Evolutionary conservation across 2,888 invertebrate species (phyloP), one percentile per base, ranked within the genome.

Genomic region (Esperia sulphurella): DNA sequence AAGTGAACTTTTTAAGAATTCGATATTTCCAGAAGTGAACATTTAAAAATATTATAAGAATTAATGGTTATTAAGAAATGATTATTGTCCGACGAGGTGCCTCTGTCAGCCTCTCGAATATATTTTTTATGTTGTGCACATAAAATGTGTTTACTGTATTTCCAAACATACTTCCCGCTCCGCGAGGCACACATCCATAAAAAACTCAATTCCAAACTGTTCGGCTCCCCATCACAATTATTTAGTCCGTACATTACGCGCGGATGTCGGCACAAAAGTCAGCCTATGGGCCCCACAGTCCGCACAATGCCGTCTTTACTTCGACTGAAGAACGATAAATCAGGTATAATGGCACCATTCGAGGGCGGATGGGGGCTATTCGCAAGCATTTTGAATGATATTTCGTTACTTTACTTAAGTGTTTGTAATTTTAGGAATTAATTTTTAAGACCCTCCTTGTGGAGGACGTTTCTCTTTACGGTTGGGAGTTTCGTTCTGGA

Each of bases 341-440:
- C 41, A 41, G 6, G 2, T 6, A 12, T 29, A 41, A 41, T 41
- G 30, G 41, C n/a, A 12, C 12, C 41, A 30, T 29, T 39, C 6
- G 30, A 21, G 30, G 41, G 10, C n/a, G 41, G 28, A 6, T 3
- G 35, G n/a, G 39, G 14, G 14, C 14, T 13, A 39, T 39, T 12
- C 37, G 6, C n/a, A 2, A n/a, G 37, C 10, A 37, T 37, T 39
- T 39, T 39, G 39, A 39, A 39, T 39, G 39, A 39, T 39, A 39
- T 39, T 39, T 21, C 40, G 28, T 30, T 42, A 21, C 37, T 42
- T 38, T 14, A 37, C 14, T 30, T 38, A 42, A 42, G 14, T 28
- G 40, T 45, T 40, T 33, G 14, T 40, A 40, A 40, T 40, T 40
- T 21, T 14, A 14, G 14, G 40, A 40, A 40, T 40, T 40, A 40